Evolutionary conservation across 2,888 invertebrate species (phyloP).

Genomic region (Holacanthella duospinosa): DNA sequence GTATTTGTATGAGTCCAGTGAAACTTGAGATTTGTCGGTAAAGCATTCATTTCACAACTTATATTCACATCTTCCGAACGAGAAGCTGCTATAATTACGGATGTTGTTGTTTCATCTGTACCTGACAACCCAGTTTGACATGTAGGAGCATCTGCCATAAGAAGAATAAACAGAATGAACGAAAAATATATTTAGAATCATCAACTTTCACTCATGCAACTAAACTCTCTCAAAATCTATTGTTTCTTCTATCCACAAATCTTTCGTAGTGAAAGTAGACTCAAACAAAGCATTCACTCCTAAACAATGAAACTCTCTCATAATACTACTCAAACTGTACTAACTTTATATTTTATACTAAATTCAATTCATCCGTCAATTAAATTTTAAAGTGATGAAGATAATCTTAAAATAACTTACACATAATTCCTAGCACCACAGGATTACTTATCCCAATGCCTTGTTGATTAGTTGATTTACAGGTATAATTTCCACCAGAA

Average conservation of each 20-base stretch:
- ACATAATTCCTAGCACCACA: conserved; percentile 72
- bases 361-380: too few species aligned
- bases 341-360: too few species aligned
- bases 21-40: conserved; percentile 36
- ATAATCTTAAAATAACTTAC: conserved; percentile 58
- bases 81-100: conserved; percentile 37
- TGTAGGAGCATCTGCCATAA: conserved; percentile 37
- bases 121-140: conserved; percentile 37
- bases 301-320: too few species aligned
- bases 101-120: conserved; percentile 23
- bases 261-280: not conserved
- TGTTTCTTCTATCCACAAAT: not conserved
- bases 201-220: not conserved
- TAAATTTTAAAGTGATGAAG: too few species aligned
- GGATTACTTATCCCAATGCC: conserved; percentile 80
- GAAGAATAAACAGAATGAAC: conserved; percentile 5
- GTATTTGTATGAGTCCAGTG: conserved; percentile 37
- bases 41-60: conserved; percentile 38
- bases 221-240: not conserved
- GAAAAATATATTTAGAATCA: not conserved
- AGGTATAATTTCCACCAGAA: conserved; percentile 76
- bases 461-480: conserved; percentile 76
- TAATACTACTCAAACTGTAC: too few species aligned
- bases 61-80: conserved; percentile 36
- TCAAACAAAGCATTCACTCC: too few species aligned